Evolutionary conservation across 1,140 invertebrate genomes (phyloP), one percentile per base, ranked within the genome.

Genomic region (Artemia franciscana): DNA sequence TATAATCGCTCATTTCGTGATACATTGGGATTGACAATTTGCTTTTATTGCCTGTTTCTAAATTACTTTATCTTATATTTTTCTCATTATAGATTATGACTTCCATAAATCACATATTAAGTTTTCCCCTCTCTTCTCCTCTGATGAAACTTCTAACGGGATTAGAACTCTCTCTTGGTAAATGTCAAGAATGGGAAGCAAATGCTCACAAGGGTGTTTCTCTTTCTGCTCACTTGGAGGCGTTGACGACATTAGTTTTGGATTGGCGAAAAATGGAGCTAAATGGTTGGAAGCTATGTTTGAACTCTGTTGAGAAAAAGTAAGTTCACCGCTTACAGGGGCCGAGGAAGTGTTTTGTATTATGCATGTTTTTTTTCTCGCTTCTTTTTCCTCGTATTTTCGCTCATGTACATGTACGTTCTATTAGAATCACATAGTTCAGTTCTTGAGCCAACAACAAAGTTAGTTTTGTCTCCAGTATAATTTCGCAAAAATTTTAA

Each of bases 251-350:
- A 62, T 80, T 88, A 66, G 86, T 98, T 57, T 82, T 95, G 57
- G 77, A 81, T 25, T 98, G 92, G 93, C 80, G 93, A 61, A 86
- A 88, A 72, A 70, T 94, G 2, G 95, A 98, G 73, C 77, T 99
- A 58, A 79, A 79, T 27, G 80, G 81, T 66, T 94, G 91, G 90
- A 85, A 85, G 65, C 79, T 84, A 68, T 83, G 84, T 60, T 72
- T 93, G 0, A 68, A 73, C 26, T 78, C 81, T 59, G 78, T 72
- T 24, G 68, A 70, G 61, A 63, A 65, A 67, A 72, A 57, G 78
- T 70, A 61, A 65, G 61, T 18, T 5, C 30, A 23, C 23, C 28
- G 25, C 26, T 28, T 25, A 27, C 24, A 23, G n/a, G n/a, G n/a
- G n/a, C n/a, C n/a, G n/a, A n/a, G n/a, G n/a, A n/a, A n/a, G n/a